Percentiles rank a stretch among this genome's conserved stretches.
Conservation (phyloP, 2,113 vertebrate species). For the Dromiciops gliroides region DNA sequence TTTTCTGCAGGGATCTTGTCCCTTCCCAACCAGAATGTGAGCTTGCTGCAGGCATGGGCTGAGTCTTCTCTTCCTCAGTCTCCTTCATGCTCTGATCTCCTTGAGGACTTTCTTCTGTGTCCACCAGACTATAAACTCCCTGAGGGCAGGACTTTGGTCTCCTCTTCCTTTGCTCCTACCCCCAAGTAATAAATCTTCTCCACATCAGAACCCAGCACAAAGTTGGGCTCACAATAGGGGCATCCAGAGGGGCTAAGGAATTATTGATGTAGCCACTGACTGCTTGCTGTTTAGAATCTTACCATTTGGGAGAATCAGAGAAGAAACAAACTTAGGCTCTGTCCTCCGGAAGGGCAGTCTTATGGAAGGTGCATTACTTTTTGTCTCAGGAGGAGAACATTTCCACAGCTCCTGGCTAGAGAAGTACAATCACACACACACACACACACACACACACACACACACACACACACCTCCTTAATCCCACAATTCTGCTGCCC, state of each 20-base stretch:
- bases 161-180: not conserved
- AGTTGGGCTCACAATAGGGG: not conserved
- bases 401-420: not conserved
- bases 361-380: accelerated
- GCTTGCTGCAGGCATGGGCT: not conserved
- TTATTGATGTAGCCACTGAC: not conserved
- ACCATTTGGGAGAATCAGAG: not conserved
- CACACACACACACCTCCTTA: not conserved
- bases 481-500: not conserved
- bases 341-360: not conserved
- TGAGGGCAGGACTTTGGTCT: not conserved
- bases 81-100: not conserved
- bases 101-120: not conserved
- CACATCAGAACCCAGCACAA: not conserved
- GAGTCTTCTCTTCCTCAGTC: not conserved
- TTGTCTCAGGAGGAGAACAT: not conserved
- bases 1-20: not conserved
- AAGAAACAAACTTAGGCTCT: not conserved
- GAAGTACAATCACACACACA: not conserved
- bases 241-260: not conserved
- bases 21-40: not conserved
- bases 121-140: not conserved
- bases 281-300: not conserved
- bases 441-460: not conserved
- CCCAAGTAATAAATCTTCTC: not conserved